Evolutionary conservation across 2,113 vertebrate species (phyloP).

Genomic region (rabbit (Oryctolagus cuniculus)): DNA sequence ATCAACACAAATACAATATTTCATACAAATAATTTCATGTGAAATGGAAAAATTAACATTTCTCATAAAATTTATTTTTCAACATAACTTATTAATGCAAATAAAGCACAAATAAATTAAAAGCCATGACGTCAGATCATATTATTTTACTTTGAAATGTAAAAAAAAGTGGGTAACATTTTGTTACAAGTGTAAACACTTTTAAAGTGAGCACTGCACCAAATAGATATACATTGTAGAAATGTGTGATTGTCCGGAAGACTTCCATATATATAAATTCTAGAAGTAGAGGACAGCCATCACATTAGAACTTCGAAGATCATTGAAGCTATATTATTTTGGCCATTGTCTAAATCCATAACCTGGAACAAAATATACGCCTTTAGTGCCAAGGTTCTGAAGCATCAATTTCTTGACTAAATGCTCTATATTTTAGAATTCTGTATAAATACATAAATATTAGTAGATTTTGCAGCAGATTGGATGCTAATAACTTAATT

Average conservation of each 20-base stretch:
- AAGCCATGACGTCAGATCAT: constrained; percentile 66
- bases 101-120: constrained; percentile 84
- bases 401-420: constrained; percentile 84
- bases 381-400: constrained; percentile 86
- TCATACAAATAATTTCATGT: background rate
- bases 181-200: constrained; percentile 80
- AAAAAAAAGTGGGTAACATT: constrained; percentile 74
- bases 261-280: constrained; percentile 89
- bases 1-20: background rate
- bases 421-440: constrained; percentile 90
- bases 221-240: constrained; percentile 77
- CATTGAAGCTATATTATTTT: constrained; percentile 90
- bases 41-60: constrained; percentile 68
- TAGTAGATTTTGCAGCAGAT: constrained; percentile 85
- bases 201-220: constrained; percentile 81
- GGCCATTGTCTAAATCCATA: constrained; percentile 89
- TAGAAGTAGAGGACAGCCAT: constrained; percentile 88
- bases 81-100: constrained; percentile 85
- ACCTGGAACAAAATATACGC: constrained; percentile 87
- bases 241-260: constrained; percentile 85
- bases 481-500: constrained; percentile 85
- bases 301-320: constrained; percentile 87
- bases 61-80: constrained; percentile 84
- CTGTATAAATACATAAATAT: constrained; percentile 89
- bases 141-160: constrained; percentile 42